A percentile compares a stretch with the other conserved stretches of the same genome.
Evolutionary conservation across 2,888 invertebrate species (phyloP).

Genomic region (Microctonus brassicae): DNA sequence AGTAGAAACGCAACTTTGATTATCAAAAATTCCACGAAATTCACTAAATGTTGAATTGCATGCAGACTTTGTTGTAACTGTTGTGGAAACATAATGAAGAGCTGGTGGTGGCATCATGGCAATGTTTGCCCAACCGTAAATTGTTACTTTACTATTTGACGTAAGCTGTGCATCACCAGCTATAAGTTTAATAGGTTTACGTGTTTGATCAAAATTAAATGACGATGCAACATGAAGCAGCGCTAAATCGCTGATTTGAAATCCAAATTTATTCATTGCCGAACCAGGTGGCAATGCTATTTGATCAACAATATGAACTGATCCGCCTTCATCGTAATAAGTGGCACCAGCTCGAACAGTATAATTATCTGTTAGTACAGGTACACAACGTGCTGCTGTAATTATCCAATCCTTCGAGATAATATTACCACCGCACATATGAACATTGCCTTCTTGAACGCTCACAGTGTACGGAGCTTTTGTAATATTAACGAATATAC

Average conservation of each 20-base stretch:
- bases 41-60: background rate
- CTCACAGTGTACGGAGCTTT: conserved; percentile 36
- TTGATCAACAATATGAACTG: background rate
- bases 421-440: conserved; percentile 73
- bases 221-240: background rate
- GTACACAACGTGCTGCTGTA: conserved; percentile 75
- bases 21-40: background rate
- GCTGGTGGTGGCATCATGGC: background rate
- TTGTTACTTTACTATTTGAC: background rate
- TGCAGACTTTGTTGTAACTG: background rate
- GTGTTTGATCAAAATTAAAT: background rate
- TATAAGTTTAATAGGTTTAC: background rate
- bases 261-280: background rate
- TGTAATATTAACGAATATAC: background rate
- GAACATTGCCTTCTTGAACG: conserved; percentile 59
- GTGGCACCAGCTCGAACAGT: conserved; percentile 70
- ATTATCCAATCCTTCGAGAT: conserved; percentile 71
- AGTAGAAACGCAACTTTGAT: background rate
- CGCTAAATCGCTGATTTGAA: background rate
- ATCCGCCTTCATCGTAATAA: conserved; percentile 9
- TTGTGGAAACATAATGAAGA: background rate
- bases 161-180: background rate
- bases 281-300: background rate
- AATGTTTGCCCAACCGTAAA: background rate
- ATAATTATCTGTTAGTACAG: conserved; percentile 68